Percentiles rank a stretch among this genome's conserved stretches.
These are phyloP conservation scores for Porites cylindrica DNA, from an alignment of 92 coral and sea anemone genomes.

Conservation along the genomic window DNA sequence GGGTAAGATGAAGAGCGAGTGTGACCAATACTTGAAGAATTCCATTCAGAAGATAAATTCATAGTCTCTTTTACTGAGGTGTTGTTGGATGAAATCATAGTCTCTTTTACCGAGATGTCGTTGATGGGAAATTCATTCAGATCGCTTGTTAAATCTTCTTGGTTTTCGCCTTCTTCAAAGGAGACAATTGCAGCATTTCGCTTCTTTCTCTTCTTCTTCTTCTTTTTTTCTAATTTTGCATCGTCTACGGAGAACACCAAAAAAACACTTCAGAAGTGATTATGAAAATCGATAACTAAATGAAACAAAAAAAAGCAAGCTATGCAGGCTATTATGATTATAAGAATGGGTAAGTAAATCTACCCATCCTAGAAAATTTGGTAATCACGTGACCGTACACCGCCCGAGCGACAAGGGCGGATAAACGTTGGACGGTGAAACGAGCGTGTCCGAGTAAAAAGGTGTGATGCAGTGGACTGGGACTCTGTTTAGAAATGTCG, in stretches of 20 bases:
- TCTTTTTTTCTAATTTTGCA: slow-evolving; percentile 60
- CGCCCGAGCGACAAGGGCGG: no score
- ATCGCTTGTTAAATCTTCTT: neutral
- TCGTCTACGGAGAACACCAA: slow-evolving; percentile 29
- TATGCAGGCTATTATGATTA: no score
- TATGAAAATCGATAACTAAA: no score
- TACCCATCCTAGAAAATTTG: no score
- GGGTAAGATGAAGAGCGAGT: slow-evolving; percentile 79
- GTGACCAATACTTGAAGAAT: slow-evolving; percentile 45
- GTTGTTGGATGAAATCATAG: slow-evolving; percentile 3
- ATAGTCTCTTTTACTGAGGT: slow-evolving; percentile 34
- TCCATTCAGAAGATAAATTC: slow-evolving; percentile 9
- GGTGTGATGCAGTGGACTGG: no score
- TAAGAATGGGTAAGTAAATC: no score
- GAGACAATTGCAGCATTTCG: slow-evolving; percentile 83
- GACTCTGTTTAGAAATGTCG: no score
- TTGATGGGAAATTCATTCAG: slow-evolving; percentile 47
- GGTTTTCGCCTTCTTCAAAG: slow-evolving; percentile 77
- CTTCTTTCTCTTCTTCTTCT: slow-evolving; percentile 88
- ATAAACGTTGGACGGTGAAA: no score
- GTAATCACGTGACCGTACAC: no score
- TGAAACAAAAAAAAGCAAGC: no score
- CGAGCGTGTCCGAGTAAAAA: no score
- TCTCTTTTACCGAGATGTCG: slow-evolving; percentile 42
- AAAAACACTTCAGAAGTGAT: neutral